phyloP scores from a whole-genome alignment of 1,140 invertebrate species.

The Papilio polytes region DNA sequence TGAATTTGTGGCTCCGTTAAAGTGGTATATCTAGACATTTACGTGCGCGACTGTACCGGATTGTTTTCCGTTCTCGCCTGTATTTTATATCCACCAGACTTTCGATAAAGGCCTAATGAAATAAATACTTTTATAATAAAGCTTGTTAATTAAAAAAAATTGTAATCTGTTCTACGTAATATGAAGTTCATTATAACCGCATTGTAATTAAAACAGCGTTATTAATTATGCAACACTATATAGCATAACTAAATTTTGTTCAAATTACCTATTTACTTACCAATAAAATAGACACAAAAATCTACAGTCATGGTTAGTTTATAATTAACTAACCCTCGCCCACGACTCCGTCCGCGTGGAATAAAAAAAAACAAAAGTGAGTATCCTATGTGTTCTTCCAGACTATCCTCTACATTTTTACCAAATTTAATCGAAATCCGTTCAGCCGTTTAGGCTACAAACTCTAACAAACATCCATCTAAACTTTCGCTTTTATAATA shows the following conservation, averaged over 20 bases:
- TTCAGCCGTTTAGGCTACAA: too few species aligned
- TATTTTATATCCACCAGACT: slow-evolving; percentile 5
- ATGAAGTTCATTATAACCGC: background rate
- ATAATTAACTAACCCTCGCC: background rate
- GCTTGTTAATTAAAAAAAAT: too few species aligned
- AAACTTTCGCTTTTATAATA: too few species aligned
- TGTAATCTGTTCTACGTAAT: too few species aligned
- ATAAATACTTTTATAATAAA: too few species aligned
- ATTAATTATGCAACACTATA: background rate
- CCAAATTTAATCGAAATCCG: too few species aligned
- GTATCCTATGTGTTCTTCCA: too few species aligned
- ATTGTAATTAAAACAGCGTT: background rate
- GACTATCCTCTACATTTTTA: too few species aligned
- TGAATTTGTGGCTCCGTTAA: background rate
- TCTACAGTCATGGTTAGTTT: background rate
- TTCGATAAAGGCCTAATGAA: background rate
- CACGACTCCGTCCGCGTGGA: too few species aligned
- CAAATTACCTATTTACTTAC: background rate
- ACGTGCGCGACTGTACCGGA: slow-evolving; percentile 7
- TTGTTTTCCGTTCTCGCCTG: background rate
- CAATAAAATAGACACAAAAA: background rate
- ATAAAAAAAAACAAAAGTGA: too few species aligned
- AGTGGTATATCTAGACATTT: background rate
- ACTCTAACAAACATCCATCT: too few species aligned
- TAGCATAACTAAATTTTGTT: background rate